Conservation (phyloP, 2,797 vertebrate genomes). For the Hemitrygon akajei region DNA sequence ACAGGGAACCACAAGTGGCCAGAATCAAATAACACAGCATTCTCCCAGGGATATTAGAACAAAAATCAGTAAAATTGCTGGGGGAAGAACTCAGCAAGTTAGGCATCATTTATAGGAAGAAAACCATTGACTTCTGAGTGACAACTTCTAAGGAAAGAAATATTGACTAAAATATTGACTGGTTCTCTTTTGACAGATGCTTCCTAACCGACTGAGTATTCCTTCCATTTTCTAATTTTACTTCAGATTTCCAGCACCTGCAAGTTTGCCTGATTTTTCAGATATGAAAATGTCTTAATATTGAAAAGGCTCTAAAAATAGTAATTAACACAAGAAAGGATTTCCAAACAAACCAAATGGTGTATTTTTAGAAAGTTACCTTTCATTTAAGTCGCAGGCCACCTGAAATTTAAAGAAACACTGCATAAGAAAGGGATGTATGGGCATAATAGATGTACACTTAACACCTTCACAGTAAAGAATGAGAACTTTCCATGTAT, state of each 20-base stretch:
- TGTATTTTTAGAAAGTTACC: slow-evolving; percentile 43
- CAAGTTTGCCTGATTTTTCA: not conserved
- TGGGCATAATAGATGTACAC: not conserved
- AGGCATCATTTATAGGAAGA: no score
- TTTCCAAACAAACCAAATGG: not conserved
- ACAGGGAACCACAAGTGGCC: not conserved
- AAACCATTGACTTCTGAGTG: no score
- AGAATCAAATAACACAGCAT: not conserved
- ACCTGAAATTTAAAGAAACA: slow-evolving; percentile 50
- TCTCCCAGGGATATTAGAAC: not conserved
- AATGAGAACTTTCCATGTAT: not conserved
- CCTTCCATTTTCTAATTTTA: no score
- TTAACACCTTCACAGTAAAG: not conserved
- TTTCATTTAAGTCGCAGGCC: slow-evolving; percentile 57
- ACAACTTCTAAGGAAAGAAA: no score
- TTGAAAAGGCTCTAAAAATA: not conserved
- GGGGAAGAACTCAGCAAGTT: no score
- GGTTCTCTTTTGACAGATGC: no score
- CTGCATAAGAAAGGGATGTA: not conserved
- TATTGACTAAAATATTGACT: no score
- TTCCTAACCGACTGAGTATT: no score
- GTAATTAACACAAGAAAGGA: not conserved
- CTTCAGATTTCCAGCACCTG: no score
- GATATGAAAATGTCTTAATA: not conserved
- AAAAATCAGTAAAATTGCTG: no score